Conservation (phyloP, 2,113 vertebrate species). For the Eudorcas thomsonii region DNA sequence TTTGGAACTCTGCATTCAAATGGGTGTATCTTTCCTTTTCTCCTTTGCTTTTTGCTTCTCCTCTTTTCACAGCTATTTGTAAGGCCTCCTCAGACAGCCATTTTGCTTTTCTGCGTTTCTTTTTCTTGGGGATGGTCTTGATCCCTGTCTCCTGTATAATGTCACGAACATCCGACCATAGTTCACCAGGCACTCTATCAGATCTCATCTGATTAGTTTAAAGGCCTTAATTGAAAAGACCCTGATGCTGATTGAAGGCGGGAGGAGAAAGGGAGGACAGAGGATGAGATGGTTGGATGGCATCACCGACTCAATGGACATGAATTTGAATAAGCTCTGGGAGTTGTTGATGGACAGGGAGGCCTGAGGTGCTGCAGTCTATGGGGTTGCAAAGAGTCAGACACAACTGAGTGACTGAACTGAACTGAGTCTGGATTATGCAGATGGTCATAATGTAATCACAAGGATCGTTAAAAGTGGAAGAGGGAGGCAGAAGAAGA, state of each 20-base stretch:
- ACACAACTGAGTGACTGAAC: not conserved
- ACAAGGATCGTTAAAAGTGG: not conserved
- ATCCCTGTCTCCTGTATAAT: not conserved
- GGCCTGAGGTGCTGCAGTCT: not conserved
- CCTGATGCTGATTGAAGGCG: not conserved
- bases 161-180: rapidly evolving
- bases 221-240: not conserved
- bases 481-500: not conserved
- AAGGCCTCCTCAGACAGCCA: not conserved
- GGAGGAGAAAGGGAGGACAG: not conserved
- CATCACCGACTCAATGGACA: not conserved
- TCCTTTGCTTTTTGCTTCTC: not conserved
- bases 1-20: not conserved
- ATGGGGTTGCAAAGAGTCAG: not conserved
- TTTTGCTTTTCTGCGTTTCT: not conserved
- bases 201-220: not conserved
- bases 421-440: not conserved
- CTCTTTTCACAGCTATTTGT: not conserved
- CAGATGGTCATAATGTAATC: not conserved
- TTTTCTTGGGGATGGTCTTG: not conserved
- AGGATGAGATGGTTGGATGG: not conserved
- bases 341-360: not conserved
- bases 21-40: not conserved
- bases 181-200: not conserved
- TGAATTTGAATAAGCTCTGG: not conserved